Evolutionary conservation across 2,888 invertebrate species (phyloP).

Genomic region (Diarsia brunnea): DNA sequence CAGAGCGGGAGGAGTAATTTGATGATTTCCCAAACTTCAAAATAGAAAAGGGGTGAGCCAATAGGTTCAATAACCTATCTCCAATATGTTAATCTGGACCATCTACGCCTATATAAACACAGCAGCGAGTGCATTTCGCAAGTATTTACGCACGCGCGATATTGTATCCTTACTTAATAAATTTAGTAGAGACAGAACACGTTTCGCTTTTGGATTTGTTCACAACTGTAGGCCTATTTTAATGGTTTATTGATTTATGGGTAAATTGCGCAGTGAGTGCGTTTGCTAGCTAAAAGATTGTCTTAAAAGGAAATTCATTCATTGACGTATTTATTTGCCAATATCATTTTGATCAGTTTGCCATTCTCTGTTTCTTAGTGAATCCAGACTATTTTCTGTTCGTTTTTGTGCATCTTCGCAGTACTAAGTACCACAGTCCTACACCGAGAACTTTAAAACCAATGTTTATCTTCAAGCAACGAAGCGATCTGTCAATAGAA

Average conservation of each 20-base stretch:
- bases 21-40: no score
- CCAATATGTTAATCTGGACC: conserved; percentile 37
- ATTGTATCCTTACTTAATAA: conserved; percentile 56
- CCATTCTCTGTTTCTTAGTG: no score
- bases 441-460: background rate
- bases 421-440: background rate
- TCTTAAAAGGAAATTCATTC: conserved; percentile 5
- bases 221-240: conserved; percentile 16
- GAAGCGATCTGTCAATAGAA: background rate
- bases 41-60: no score
- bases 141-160: conserved; percentile 44
- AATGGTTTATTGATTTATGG: conserved; percentile 25
- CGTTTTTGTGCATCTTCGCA: background rate
- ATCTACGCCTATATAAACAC: conserved; percentile 28
- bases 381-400: no score
- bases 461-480: background rate
- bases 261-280: conserved; percentile 5
- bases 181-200: conserved; percentile 39
- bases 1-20: no score
- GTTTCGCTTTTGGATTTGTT: conserved; percentile 38
- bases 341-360: background rate
- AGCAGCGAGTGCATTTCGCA: conserved; percentile 34
- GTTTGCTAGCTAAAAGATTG: background rate
- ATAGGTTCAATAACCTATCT: no score
- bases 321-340: background rate